A percentile compares a stretch with the other conserved stretches of the same genome.
Evolutionary conservation across 2,797 vertebrate species (phyloP).

Genomic region (Mycteria americana): DNA sequence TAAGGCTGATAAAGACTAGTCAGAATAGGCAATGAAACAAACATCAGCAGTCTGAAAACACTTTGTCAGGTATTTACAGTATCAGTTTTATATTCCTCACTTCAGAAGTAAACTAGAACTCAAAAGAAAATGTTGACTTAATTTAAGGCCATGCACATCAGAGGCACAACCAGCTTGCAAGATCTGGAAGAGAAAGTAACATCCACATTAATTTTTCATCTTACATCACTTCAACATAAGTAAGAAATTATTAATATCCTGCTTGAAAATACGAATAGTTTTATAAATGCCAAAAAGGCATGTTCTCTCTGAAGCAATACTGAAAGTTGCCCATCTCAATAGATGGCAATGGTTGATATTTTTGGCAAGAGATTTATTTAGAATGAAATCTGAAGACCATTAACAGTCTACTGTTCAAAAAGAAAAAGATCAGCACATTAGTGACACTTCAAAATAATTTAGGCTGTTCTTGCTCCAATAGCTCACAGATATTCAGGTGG

Average conservation of each 20-base stretch:
- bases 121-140: background rate
- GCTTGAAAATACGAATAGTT: background rate
- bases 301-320: background rate
- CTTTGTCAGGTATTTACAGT: background rate
- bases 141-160: background rate
- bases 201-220: constrained; percentile 52
- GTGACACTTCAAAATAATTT: background rate
- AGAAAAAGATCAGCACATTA: background rate
- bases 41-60: background rate
- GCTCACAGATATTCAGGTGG: background rate
- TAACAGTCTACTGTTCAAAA: background rate
- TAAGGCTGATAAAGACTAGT: background rate
- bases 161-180: background rate
- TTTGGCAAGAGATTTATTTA: constrained; percentile 1
- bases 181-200: background rate
- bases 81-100: background rate
- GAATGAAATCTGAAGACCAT: background rate
- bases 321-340: background rate
- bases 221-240: constrained; percentile 16
- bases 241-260: constrained; percentile 52
- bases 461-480: background rate
- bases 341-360: background rate
- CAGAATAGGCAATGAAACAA: background rate
- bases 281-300: background rate
- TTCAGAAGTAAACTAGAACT: constrained; percentile 7